Evolutionary conservation across 2,797 vertebrate species (phyloP).

Genomic region (Lacerta viridis): DNA sequence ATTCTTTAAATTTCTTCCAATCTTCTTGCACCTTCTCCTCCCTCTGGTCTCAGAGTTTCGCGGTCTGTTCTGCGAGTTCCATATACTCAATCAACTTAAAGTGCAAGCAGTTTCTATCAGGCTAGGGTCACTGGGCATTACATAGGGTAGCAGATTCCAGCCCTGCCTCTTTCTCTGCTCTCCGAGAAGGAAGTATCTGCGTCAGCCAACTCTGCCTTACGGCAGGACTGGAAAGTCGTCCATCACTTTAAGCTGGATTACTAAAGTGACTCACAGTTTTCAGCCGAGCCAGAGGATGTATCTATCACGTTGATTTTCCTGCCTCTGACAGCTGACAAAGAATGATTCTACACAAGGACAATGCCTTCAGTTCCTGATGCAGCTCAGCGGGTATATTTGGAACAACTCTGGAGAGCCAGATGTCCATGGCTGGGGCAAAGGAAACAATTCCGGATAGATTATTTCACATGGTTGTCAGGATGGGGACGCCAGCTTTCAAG

Average conservation of each 20-base stretch:
- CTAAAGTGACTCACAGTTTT: neutral
- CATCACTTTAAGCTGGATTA: neutral
- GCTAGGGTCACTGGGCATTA: neutral
- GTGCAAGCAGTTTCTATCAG: neutral
- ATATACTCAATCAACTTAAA: too few relatives aligned
- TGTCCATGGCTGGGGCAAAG: neutral
- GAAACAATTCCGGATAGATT: neutral
- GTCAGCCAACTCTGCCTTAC: neutral
- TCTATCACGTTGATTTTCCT: conserved; percentile 47
- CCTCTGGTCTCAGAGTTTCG: too few relatives aligned
- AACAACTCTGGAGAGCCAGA: neutral
- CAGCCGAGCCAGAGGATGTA: neutral
- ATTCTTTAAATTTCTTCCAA: too few relatives aligned
- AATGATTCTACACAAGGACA: conserved; percentile 36
- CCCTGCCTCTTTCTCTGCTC: neutral
- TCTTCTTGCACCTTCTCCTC: too few relatives aligned
- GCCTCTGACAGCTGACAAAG: conserved; percentile 50
- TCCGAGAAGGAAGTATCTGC: neutral
- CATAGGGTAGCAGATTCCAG: neutral
- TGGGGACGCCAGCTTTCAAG: neutral
- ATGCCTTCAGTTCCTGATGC: conserved; percentile 31
- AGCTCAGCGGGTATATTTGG: neutral
- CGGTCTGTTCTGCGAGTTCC: too few relatives aligned
- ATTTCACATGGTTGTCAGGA: neutral
- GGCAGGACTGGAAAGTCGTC: conserved; percentile 39